These are phyloP conservation scores for Grapholita molesta DNA, from an alignment of 1,140 invertebrate species.

Conservation along the genomic window DNA sequence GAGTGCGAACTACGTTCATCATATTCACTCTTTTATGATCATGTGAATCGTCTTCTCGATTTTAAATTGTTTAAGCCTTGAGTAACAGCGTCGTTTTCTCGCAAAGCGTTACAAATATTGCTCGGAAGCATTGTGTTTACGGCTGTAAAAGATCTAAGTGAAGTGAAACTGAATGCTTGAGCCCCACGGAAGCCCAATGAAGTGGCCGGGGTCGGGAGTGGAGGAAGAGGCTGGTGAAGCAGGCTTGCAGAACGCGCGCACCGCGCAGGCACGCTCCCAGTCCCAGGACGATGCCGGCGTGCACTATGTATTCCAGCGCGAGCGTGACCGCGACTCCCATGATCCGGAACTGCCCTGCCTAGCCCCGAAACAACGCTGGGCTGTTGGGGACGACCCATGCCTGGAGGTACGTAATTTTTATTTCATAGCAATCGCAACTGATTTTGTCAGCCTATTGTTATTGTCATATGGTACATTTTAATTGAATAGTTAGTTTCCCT, in stretches of 20 bases:
- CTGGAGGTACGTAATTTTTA: constrained; percentile 79
- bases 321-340: constrained; percentile 82
- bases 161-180: constrained; percentile 77
- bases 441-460: too few relatives aligned
- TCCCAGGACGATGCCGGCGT: constrained; percentile 92
- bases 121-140: constrained; percentile 53
- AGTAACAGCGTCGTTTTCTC: background rate
- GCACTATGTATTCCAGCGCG: constrained; percentile 91
- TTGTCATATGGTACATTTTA: too few relatives aligned
- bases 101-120: background rate
- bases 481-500: too few relatives aligned
- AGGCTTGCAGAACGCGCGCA: constrained; percentile 60
- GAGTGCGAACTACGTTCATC: constrained; percentile 39
- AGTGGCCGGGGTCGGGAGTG: constrained; percentile 75
- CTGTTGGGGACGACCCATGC: constrained; percentile 88
- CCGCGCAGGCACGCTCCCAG: constrained; percentile 80
- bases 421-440: background rate
- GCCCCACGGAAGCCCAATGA: constrained; percentile 78
- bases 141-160: constrained; percentile 48
- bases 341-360: constrained; percentile 86
- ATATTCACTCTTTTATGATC: constrained; percentile 45
- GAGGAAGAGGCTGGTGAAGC: constrained; percentile 75
- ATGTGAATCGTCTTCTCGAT: constrained; percentile 49
- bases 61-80: background rate
- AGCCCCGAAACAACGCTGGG: constrained; percentile 87